phyloP scores from a whole-genome alignment of 92 coral and sea anemone genomes.

The Epizoanthus scotinus region DNA sequence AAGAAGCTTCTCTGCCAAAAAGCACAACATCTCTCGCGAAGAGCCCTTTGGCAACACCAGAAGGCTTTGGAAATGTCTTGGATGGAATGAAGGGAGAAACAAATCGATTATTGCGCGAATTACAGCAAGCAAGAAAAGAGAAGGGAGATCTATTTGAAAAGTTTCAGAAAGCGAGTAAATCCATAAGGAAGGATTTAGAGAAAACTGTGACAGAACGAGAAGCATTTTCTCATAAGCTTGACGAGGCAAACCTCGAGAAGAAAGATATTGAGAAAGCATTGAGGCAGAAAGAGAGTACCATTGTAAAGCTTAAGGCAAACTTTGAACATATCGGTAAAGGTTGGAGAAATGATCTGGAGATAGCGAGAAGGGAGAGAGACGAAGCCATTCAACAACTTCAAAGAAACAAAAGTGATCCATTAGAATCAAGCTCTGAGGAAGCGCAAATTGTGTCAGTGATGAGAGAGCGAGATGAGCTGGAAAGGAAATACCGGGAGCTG shows the following conservation, averaged over 20 bases:
- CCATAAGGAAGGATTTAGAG: conserved; percentile 77
- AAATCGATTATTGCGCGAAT: conserved; percentile 67
- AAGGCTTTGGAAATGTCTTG: conserved; percentile 67
- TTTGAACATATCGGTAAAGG: conserved; percentile 96
- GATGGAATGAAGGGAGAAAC: conserved; percentile 80
- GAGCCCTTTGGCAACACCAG: conserved; percentile 51
- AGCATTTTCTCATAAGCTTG: conserved; percentile 61
- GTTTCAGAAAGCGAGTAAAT: conserved; percentile 70
- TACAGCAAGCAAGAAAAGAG: conserved; percentile 72
- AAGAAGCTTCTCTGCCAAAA: conserved; percentile 32
- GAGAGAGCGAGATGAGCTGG: conserved; percentile 10
- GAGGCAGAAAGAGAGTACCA: conserved; percentile 73
- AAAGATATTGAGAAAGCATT: conserved; percentile 64
- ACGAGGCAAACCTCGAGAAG: conserved; percentile 65
- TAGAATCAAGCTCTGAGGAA: background rate
- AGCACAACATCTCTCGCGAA: conserved; percentile 21
- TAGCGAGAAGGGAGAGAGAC: conserved; percentile 73
- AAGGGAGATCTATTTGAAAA: conserved; percentile 76
- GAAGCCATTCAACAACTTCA: conserved; percentile 49
- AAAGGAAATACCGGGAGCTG: conserved; percentile 27
- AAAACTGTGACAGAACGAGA: conserved; percentile 72
- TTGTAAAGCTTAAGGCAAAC: conserved; percentile 74
- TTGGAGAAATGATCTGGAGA: conserved; percentile 91
- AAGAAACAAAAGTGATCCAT: background rate
- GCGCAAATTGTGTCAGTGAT: conserved; percentile 1